Evolutionary conservation across 1,140 invertebrate species (phyloP).

Genomic region (Nilaparvata lugens): DNA sequence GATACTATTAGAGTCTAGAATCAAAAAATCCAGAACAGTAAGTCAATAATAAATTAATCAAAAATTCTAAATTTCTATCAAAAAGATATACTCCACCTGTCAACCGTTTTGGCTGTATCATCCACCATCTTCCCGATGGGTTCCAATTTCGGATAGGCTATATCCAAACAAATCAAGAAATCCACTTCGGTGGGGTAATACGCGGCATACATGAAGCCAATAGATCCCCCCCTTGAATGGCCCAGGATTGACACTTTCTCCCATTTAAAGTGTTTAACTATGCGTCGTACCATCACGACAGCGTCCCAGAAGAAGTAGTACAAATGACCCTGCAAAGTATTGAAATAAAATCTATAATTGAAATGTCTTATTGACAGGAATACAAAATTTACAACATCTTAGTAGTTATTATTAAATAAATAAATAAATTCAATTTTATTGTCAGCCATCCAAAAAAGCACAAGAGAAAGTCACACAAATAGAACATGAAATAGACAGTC

Average conservation of each 20-base stretch:
- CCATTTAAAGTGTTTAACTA: slow-evolving; percentile 72
- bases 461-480: too few relatives aligned
- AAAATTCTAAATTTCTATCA: too few relatives aligned
- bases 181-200: slow-evolving; percentile 63
- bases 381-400: too few relatives aligned
- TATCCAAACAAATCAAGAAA: slow-evolving; percentile 52
- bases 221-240: slow-evolving; percentile 70
- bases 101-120: slow-evolving; percentile 13
- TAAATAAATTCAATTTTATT: too few relatives aligned
- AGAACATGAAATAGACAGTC: too few relatives aligned
- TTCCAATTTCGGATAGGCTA: slow-evolving; percentile 19
- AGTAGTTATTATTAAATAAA: too few relatives aligned
- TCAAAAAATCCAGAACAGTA: too few relatives aligned
- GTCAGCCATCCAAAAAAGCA: too few relatives aligned
- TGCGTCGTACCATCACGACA: slow-evolving; percentile 52
- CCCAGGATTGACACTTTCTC: slow-evolving; percentile 63
- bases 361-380: too few relatives aligned
- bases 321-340: slow-evolving; percentile 50
- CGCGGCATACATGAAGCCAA: slow-evolving; percentile 71
- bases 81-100: slow-evolving; percentile 23
- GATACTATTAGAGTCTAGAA: too few relatives aligned
- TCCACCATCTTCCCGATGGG: slow-evolving; percentile 17
- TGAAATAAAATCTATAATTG: too few relatives aligned
- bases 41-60: too few relatives aligned
- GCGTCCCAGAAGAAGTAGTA: slow-evolving; percentile 76